Evolutionary conservation across 2,888 invertebrate species (phyloP).

Genomic region (Lycophotia porphyrea): DNA sequence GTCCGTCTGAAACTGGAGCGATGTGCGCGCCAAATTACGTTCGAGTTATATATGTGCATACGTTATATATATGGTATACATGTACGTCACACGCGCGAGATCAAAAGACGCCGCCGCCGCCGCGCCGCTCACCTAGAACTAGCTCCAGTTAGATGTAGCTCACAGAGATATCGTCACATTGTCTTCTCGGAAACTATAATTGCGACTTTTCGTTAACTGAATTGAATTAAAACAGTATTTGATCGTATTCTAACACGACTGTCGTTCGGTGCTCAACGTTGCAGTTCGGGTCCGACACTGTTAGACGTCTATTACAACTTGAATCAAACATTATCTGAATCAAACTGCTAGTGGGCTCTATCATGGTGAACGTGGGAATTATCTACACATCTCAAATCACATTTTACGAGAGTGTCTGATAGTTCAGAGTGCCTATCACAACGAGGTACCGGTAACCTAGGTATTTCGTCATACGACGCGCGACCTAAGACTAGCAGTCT

Average conservation of each 20-base stretch:
- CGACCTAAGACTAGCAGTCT: background rate
- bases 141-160: constrained; percentile 1
- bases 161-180: constrained; percentile 14
- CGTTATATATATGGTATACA: no score
- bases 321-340: background rate
- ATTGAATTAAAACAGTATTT: background rate
- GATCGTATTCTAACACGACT: background rate
- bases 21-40: constrained; percentile 29
- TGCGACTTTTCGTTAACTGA: constrained; percentile 1
- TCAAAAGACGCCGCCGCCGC: constrained; percentile 26
- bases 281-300: background rate
- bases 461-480: background rate
- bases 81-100: constrained; percentile 20
- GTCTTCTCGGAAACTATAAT: constrained; percentile 18
- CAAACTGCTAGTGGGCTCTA: background rate
- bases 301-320: background rate
- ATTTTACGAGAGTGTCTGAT: background rate
- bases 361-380: background rate
- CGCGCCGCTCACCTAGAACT: constrained; percentile 13
- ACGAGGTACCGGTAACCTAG: background rate
- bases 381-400: background rate
- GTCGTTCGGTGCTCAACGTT: background rate
- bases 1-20: constrained; percentile 25
- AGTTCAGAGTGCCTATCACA: background rate
- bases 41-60: background rate